These are phyloP conservation scores for Zonitis immaculata DNA, from an alignment of 2,888 invertebrate species.

Conservation along the genomic window DNA sequence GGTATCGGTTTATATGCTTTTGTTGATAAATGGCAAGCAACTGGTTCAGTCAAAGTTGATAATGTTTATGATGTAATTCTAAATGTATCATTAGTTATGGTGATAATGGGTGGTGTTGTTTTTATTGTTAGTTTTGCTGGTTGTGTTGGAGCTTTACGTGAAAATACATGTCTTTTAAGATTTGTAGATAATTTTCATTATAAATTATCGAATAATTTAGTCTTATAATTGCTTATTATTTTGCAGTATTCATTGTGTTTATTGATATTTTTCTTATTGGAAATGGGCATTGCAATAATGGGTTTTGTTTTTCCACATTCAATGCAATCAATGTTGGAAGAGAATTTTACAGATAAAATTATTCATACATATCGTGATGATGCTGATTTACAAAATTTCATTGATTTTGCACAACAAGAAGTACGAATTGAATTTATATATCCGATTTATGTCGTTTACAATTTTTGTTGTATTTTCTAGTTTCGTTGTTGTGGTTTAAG, in stretches of 20 bases:
- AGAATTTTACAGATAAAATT: constrained; percentile 84
- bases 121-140: constrained; percentile 93
- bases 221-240: constrained; percentile 16
- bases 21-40: constrained; percentile 88
- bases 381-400: constrained; percentile 88
- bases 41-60: constrained; percentile 76
- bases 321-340: constrained; percentile 77
- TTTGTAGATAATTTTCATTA: constrained; percentile 62
- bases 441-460: too few relatives aligned
- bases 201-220: constrained; percentile 4
- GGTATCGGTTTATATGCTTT: constrained; percentile 89
- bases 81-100: constrained; percentile 85
- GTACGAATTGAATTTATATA: constrained; percentile 47
- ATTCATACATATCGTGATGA: constrained; percentile 91
- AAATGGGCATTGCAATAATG: constrained; percentile 87
- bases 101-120: constrained; percentile 85
- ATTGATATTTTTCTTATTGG: constrained; percentile 81
- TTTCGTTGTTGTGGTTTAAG: constrained; percentile 90
- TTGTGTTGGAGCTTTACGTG: constrained; percentile 84
- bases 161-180: constrained; percentile 88
- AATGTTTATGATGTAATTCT: constrained; percentile 86
- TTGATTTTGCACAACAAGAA: constrained; percentile 92
- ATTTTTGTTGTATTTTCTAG: constrained; percentile 52
- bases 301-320: constrained; percentile 92
- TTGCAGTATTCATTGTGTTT: constrained; percentile 86